These are phyloP conservation scores for Cirrhinus mrigala DNA, from an alignment of 2,797 vertebrate genomes.

Conservation along the genomic window DNA sequence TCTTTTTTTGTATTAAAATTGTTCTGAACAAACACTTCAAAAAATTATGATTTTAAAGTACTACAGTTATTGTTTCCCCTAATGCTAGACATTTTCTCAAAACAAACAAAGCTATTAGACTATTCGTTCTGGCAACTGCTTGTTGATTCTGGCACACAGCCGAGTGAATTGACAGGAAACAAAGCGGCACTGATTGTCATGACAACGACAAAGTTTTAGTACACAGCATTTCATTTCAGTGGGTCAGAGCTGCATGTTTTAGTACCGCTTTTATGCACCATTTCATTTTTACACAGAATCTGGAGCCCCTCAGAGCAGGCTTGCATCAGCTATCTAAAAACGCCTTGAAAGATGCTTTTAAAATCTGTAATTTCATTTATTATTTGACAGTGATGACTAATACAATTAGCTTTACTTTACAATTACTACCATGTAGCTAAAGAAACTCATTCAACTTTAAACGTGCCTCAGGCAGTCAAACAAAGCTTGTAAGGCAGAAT, in stretches of 20 bases:
- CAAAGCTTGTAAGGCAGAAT: slow-evolving; percentile 8
- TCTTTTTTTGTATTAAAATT: background rate
- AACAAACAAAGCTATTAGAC: slow-evolving; percentile 31
- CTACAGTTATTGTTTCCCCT: background rate
- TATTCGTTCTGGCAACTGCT: background rate
- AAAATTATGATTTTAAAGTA: background rate
- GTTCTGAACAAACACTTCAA: background rate
- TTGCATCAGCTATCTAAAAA: background rate
- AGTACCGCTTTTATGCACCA: background rate
- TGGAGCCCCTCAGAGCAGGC: background rate
- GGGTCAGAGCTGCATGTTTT: slow-evolving; percentile 14
- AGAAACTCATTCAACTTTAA: slow-evolving; percentile 19
- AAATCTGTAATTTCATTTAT: slow-evolving; percentile 10
- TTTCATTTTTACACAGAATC: background rate
- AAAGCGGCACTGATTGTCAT: slow-evolving; percentile 15
- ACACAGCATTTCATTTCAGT: background rate
- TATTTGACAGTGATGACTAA: slow-evolving; percentile 18
- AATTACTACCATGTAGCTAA: slow-evolving; percentile 3
- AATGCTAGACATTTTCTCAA: background rate
- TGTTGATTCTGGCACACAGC: slow-evolving; percentile 27
- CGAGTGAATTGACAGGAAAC: slow-evolving; percentile 27
- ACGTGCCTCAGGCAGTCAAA: background rate
- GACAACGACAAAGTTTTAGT: slow-evolving; percentile 9
- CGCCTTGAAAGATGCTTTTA: background rate
- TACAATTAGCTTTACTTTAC: slow-evolving; percentile 22